A percentile compares a stretch with the other conserved stretches of the same genome.
phyloP scores from a whole-genome alignment of 2,113 vertebrate genomes.

The Grus americana region DNA sequence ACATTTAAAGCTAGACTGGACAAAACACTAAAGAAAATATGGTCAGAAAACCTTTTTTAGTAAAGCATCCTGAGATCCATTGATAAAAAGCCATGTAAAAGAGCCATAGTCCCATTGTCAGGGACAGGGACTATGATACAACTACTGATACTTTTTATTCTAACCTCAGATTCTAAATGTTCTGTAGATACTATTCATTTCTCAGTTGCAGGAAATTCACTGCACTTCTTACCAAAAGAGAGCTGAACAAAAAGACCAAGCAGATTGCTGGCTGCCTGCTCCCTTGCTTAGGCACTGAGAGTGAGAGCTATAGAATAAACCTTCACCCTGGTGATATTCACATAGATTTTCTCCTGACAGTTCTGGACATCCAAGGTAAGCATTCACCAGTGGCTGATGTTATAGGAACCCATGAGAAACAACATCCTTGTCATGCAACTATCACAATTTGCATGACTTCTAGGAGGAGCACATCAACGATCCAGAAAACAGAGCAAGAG shows the following conservation, averaged over 20 bases:
- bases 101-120: neutral
- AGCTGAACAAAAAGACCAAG: rapidly evolving
- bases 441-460: neutral
- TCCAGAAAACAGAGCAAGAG: neutral
- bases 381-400: rapidly evolving
- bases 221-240: neutral
- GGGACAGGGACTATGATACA: neutral
- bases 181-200: neutral
- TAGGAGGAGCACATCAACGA: neutral
- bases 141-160: neutral
- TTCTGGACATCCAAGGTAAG: neutral
- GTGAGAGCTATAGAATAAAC: neutral
- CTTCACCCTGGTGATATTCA: neutral
- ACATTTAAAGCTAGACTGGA: neutral
- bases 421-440: neutral
- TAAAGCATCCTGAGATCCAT: neutral
- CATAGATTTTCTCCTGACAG: neutral
- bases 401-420: neutral
- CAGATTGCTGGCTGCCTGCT: neutral
- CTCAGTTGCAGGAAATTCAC: neutral
- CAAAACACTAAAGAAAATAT: neutral
- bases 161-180: neutral
- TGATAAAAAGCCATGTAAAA: neutral
- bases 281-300: neutral
- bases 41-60: neutral